Percentiles rank a stretch among this genome's conserved stretches.
These are phyloP conservation scores for Harpagifer antarcticus DNA, from an alignment of 2,797 vertebrate genomes.

Conservation along the genomic window DNA sequence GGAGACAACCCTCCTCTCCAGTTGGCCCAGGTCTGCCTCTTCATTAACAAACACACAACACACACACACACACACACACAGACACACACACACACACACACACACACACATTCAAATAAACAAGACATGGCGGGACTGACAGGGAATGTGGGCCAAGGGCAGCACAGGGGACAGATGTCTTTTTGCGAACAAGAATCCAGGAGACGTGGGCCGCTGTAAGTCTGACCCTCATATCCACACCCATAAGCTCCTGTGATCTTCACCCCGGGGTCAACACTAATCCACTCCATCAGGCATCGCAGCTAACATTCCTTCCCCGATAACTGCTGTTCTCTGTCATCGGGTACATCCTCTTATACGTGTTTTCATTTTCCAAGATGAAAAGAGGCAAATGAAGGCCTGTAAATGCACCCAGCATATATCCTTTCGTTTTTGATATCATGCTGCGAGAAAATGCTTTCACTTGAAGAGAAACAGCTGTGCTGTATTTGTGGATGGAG, in stretches of 20 bases:
- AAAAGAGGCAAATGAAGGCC: slow-evolving; percentile 60
- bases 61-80: slow-evolving; percentile 31
- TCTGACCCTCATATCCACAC: slow-evolving; percentile 59
- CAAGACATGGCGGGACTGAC: slow-evolving; percentile 26
- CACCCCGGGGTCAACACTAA: slow-evolving; percentile 67
- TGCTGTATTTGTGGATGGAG: slow-evolving; percentile 62
- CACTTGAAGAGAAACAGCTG: slow-evolving; percentile 70
- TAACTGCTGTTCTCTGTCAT: slow-evolving; percentile 60
- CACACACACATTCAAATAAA: slow-evolving; percentile 10
- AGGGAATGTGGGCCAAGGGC: slow-evolving; percentile 56
- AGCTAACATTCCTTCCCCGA: slow-evolving; percentile 65
- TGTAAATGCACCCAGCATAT: slow-evolving; percentile 52
- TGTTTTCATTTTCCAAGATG: slow-evolving; percentile 68
- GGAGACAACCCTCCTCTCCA: slow-evolving; percentile 77
- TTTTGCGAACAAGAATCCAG: slow-evolving; percentile 53
- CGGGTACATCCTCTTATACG: slow-evolving; percentile 44
- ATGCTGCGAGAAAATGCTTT: slow-evolving; percentile 54
- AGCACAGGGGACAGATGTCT: slow-evolving; percentile 37
- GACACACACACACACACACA: slow-evolving; percentile 13
- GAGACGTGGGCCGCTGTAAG: slow-evolving; percentile 38
- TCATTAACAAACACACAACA: slow-evolving; percentile 29
- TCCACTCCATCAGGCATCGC: slow-evolving; percentile 54
- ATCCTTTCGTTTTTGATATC: slow-evolving; percentile 66
- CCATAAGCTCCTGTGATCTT: slow-evolving; percentile 60
- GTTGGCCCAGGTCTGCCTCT: slow-evolving; percentile 82